These are phyloP conservation scores for Laticauda laticaudata DNA, from an alignment of 2,113 vertebrate species.

Conservation along the genomic window DNA sequence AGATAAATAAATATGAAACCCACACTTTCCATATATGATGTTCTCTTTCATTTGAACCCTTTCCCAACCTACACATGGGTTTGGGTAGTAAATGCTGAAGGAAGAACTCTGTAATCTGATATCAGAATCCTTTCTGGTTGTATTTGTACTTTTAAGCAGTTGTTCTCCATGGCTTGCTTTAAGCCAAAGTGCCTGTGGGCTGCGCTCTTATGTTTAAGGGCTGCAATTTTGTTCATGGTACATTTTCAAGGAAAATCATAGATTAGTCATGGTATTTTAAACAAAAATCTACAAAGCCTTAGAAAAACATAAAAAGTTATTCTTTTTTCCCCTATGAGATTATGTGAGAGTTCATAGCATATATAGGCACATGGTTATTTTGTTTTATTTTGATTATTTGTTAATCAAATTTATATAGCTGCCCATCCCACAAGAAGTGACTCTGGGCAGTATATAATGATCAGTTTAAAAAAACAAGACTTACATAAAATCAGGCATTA, in stretches of 20 bases:
- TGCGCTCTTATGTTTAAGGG: constrained; percentile 51
- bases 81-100: constrained; percentile 30
- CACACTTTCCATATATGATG: constrained; percentile 26
- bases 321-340: constrained; percentile 1
- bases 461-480: neutral
- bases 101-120: constrained; percentile 44
- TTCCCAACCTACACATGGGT: constrained; percentile 23
- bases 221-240: constrained; percentile 65
- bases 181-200: constrained; percentile 51
- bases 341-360: constrained; percentile 23
- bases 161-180: constrained; percentile 46
- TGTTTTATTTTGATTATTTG: neutral
- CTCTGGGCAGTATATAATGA: neutral
- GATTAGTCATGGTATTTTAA: constrained; percentile 60
- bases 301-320: constrained; percentile 23
- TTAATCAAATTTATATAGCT: neutral
- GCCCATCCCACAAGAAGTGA: neutral
- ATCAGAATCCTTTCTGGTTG: constrained; percentile 47
- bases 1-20: neutral
- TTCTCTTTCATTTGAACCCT: constrained; percentile 12
- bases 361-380: neutral
- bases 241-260: constrained; percentile 55
- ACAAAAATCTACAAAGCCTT: constrained; percentile 32
- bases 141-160: constrained; percentile 16
- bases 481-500: neutral